These are phyloP conservation scores for Bubo scandiacus DNA, from an alignment of 2,113 vertebrate genomes.

Conservation along the genomic window DNA sequence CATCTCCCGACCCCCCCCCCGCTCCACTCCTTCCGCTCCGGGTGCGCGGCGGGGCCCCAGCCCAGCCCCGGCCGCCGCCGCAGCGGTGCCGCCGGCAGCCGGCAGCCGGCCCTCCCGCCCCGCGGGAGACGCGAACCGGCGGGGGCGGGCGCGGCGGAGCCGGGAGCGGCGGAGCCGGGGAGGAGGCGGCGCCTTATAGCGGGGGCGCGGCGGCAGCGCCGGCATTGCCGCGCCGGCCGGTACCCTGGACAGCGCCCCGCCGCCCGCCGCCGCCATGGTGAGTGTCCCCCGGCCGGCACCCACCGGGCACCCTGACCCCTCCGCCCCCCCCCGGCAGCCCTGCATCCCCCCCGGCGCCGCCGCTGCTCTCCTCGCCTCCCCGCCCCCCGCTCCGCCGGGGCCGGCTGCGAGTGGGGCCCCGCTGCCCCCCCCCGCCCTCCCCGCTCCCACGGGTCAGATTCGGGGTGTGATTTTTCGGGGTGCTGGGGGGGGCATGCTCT, in stretches of 20 bases:
- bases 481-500: too few species aligned
- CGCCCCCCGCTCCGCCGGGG: background rate
- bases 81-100: background rate
- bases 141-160: background rate
- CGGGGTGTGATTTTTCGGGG: background rate
- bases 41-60: background rate
- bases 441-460: background rate
- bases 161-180: background rate
- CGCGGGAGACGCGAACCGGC: background rate
- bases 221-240: background rate
- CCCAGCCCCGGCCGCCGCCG: background rate
- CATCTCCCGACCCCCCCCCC: background rate
- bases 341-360: background rate
- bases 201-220: background rate
- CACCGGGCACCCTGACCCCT: background rate
- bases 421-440: background rate
- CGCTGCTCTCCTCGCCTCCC: background rate
- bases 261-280: slow-evolving; percentile 20
- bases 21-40: too few species aligned
- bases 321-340: background rate
- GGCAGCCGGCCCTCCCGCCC: background rate
- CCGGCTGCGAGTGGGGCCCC: background rate
- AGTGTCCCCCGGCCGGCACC: background rate
- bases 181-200: slow-evolving; percentile 25
- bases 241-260: slow-evolving; percentile 72